Evolutionary conservation across 1,140 invertebrate genomes (phyloP).

Genomic region (Pentalonia nigronervosa): DNA sequence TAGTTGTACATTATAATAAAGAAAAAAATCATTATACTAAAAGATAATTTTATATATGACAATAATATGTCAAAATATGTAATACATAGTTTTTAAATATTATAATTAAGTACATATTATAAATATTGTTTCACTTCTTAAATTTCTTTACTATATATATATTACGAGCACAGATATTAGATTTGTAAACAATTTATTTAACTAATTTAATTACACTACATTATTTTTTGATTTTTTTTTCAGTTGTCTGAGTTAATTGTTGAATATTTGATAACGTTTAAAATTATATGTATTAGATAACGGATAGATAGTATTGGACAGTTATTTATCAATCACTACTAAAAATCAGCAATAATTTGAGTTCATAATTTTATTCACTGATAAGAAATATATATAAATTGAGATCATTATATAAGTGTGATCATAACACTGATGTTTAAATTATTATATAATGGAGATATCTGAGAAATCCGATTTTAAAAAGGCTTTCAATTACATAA

Average conservation of each 20-base stretch:
- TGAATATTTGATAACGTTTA: not conserved
- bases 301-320: not conserved
- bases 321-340: not conserved
- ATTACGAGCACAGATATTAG: not conserved
- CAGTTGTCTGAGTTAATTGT: not conserved
- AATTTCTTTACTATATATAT: not conserved
- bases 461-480: not conserved
- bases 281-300: not conserved
- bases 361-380: not conserved
- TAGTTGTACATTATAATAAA: not conserved
- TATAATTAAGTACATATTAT: not conserved
- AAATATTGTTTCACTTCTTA: not conserved
- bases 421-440: not conserved
- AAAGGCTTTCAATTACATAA: not conserved
- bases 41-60: not conserved
- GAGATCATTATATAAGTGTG: not conserved
- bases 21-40: not conserved
- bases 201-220: not conserved
- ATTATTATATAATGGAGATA: not conserved
- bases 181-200: not conserved
- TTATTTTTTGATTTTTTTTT: not conserved
- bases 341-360: conserved; percentile 21
- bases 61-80: not conserved
- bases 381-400: not conserved
- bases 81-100: not conserved